Conservation (phyloP, 2,113 vertebrate species). For the Polypterus senegalus region DNA sequence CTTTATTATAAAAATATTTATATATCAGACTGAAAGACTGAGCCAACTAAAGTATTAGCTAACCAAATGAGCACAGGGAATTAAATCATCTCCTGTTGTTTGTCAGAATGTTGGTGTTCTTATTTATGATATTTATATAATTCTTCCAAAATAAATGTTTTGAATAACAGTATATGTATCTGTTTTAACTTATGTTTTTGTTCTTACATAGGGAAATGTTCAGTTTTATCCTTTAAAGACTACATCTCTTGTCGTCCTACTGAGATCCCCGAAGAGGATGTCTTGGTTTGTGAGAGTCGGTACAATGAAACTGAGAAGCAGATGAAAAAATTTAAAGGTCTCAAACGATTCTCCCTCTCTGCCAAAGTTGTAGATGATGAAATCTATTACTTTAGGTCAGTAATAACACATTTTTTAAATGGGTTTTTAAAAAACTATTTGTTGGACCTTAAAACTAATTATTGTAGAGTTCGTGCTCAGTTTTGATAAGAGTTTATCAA, state of each 20-base stretch:
- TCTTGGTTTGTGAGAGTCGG: constrained; percentile 92
- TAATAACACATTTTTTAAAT: neutral
- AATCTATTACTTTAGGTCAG: constrained; percentile 93
- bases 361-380: constrained; percentile 96
- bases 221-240: constrained; percentile 91
- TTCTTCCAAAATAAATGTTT: too few species aligned
- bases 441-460: too few species aligned
- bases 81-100: too few species aligned
- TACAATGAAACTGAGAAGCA: constrained; percentile 96
- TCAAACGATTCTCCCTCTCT: constrained; percentile 92
- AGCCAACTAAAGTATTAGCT: too few species aligned
- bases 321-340: constrained; percentile 97
- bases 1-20: too few species aligned
- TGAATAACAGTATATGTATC: neutral
- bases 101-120: too few species aligned
- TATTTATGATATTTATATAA: too few species aligned
- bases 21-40: too few species aligned
- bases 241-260: constrained; percentile 92
- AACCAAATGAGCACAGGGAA: too few species aligned
- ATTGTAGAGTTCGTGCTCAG: too few species aligned
- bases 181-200: neutral
- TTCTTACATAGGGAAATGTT: constrained; percentile 71
- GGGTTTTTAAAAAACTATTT: neutral
- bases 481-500: too few species aligned
- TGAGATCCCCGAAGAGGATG: constrained; percentile 83